Base-by-base conservation (phyloP, 2,888 invertebrate genomes). In the Cataglyphis altisquamis region DNA sequence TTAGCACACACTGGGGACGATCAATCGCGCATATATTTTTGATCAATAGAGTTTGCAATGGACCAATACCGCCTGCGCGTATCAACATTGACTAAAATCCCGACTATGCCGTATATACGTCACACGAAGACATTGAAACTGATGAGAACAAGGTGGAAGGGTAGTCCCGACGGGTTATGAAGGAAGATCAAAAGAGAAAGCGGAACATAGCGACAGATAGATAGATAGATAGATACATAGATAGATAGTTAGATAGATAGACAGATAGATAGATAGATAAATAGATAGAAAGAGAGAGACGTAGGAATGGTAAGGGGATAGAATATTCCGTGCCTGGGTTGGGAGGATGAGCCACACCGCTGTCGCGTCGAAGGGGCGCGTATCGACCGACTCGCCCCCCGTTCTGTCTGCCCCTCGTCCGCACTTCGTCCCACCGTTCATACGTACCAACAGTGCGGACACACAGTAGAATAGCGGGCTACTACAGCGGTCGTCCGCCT, bases 331-430 rank as follows among this genome's bases (percentile, higher is more conserved):
- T 52, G n/a, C 48, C 41, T 57, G 39, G 18, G 67, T 80, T 48
- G 83, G 80, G 64, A 86, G 88, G 86, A 81, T 84, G 84, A 82
- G 86, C 85, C 87, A 87, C 84, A 84, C 78, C 75, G 84, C 89
- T 80, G 91, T 88, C 91, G 88, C 89, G 60, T 72, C 91, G 83
- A 91, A 89, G 89, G 92, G 92, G 91, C 90, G 91, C 88, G 88
- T 92, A 92, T 92, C 92, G 92, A 92, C 91, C 92, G 88, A 90
- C 90, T 88, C 85, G 29, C 55, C 52, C n/a, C 52, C n/a, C 52
- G 63, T 82, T 70, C 90, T 88, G 86, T 88, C 89, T 84, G 66
- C 87, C 88, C 85, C 89, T 85, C 84, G 84, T 72, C 84, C 89
- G 80, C 85, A 84, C 84, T 85, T 85, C 66, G 39, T 86, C 66